Evolutionary conservation across 2,113 vertebrate species (phyloP), one percentile per base, ranked within the genome.

Genomic region (Hirundichthys speculiger): DNA sequence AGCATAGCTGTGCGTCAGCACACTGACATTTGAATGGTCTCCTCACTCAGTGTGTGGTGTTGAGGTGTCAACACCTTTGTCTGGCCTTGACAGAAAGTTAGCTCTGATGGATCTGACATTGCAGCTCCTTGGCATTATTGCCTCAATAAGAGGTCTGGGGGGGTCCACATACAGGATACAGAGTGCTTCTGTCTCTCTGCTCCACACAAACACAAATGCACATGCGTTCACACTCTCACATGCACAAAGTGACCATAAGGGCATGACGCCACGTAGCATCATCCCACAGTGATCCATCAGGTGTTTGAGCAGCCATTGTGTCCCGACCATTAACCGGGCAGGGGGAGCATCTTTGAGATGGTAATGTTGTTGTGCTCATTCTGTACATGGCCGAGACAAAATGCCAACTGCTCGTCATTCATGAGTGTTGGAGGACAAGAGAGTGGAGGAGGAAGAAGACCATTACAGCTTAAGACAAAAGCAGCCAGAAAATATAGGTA

Each of bases 271-370:
- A 86, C 79, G 79, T 77, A 24, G 61, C 54, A 58, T 57, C 67
- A 79, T 85, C 70, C 67, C 57, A 77, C 79, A 77, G 52, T 77
- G 89, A 89, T 89, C 86, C 84, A 81, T 89, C 84, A 86, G 86
- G 77, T 73, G 61, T 79, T 77, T 73, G 81, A 85, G 78, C 73
- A 77, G 72, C 78, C 76, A 93, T 94, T 94, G 90, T 94, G 83
- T 91, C 86, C 91, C 86, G 90, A 86, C 90, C 92, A 93, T 94
- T 84, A 90, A 73, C 74, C 65, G 34, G 80, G 60, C 49, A 46
- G 90, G 77, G 93, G 91, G 90, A 89, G 92, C 77, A 93, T 94
- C 93, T 95, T 96, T 96, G 92, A 96, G 91, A 96, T 96, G 94
- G 90, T 95, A 96, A 98, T 98, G 92, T 5, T 21, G 90, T 93